Evolutionary conservation across 1,140 invertebrate genomes (phyloP), one percentile per base, ranked within the genome.

Genomic region (Carposina sasakii): DNA sequence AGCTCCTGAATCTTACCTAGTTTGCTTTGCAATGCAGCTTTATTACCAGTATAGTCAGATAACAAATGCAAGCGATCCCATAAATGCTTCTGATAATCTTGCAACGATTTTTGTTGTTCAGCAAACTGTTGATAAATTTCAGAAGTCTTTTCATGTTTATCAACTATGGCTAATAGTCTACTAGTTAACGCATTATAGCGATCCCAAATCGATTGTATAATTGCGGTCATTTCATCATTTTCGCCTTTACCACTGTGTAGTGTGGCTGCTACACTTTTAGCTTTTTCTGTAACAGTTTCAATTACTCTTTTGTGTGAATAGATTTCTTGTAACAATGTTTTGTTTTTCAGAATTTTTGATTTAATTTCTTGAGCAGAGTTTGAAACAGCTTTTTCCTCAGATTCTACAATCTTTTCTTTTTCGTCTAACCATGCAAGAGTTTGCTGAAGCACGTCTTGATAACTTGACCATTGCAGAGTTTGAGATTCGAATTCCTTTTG

Each of bases 271-370:
- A 86, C 48, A 37, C 86, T 88, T 60, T 93, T 90, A 0, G 94
- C 94, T 84, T 96, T 97, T 70, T 98, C 95, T 4, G 92, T 92
- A 1, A 97, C 89, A 1, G 91, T 91, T 82, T 98, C 96, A 36
- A 98, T 91, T 19, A 96, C 90, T 50, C 96, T 87, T 73, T 96
- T 97, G 66, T 98, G 94, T 0, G 94, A 93, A 16, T 91, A 82
- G 12, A 97, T 95, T 84, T 98, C 97, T 87, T 98, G 96, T 20
- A 95, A 87, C 30, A 91, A 86, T 1, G 92, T 91, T 89, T 96
- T 96, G 60, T 93, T 90, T 71, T 96, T 96, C 30, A 96, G 87
- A 37, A 97, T 79, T 77, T 95, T 96, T 0, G 93, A 92, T 54
- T 92, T 88, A 24, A 96, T 92, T 77, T 98, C 96, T 76, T 95